These are phyloP conservation scores for Eucidaris tribuloides DNA, from an alignment of 35 echinoderm and acorn worm genomes.

Conservation along the genomic window DNA sequence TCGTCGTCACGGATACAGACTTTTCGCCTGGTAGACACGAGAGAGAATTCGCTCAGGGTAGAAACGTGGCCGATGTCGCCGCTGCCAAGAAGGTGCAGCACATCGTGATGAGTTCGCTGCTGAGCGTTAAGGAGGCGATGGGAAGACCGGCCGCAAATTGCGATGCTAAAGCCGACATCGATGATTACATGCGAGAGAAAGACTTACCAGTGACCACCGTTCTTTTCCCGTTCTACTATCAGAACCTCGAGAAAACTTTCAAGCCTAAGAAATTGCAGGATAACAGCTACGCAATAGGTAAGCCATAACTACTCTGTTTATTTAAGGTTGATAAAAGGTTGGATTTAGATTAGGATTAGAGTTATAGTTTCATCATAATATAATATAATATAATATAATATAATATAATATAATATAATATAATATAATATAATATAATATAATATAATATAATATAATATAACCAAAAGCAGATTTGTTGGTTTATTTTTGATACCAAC, in stretches of 20 bases:
- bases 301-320: too few relatives aligned
- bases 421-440: too few relatives aligned
- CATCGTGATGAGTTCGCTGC: neutral
- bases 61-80: slow-evolving; percentile 1
- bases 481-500: too few relatives aligned
- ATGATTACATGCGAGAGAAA: slow-evolving; percentile 5
- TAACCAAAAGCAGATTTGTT: too few relatives aligned
- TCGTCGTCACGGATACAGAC: neutral
- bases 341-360: too few relatives aligned
- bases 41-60: neutral
- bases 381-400: too few relatives aligned
- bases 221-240: neutral
- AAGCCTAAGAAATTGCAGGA: neutral
- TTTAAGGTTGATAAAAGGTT: too few relatives aligned
- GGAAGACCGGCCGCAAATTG: neutral
- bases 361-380: too few relatives aligned
- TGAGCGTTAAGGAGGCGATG: neutral
- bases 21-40: too few relatives aligned
- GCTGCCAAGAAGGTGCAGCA: neutral
- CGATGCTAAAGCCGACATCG: neutral
- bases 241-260: neutral
- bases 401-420: too few relatives aligned
- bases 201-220: neutral
- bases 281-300: neutral
- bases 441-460: too few relatives aligned